These are phyloP conservation scores for Heteromyza rotundicornis DNA, from an alignment of 2,888 invertebrate species.

Conservation along the genomic window DNA sequence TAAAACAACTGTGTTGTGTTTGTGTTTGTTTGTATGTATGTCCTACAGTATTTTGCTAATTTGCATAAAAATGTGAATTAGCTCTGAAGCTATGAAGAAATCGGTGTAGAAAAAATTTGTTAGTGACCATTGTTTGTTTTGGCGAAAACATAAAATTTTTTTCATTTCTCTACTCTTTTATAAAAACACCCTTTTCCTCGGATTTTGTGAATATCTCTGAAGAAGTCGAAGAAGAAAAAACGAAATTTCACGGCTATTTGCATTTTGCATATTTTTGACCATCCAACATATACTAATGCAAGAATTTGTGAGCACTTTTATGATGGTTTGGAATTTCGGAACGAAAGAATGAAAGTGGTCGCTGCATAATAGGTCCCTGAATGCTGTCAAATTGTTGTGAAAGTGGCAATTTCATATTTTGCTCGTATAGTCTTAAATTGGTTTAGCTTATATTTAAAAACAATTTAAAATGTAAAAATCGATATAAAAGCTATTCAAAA, in stretches of 20 bases:
- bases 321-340: neutral
- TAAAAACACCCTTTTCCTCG: neutral
- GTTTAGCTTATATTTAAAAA: no score
- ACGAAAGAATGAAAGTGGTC: neutral
- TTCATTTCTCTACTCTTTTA: neutral
- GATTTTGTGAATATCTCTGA: neutral
- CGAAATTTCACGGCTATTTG: neutral
- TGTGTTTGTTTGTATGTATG: no score
- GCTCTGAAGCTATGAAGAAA: slow-evolving; percentile 6
- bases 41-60: slow-evolving; percentile 3
- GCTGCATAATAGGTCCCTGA: neutral
- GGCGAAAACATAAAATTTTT: neutral
- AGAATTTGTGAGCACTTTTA: neutral
- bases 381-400: slow-evolving; percentile 5
- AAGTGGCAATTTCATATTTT: neutral
- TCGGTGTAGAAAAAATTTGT: neutral
- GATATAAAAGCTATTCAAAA: no score
- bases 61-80: slow-evolving; percentile 16
- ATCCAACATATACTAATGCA: neutral
- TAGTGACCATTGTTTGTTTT: slow-evolving; percentile 12
- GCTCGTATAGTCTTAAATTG: no score
- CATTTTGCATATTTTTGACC: neutral
- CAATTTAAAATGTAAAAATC: no score
- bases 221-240: neutral
- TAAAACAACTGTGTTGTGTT: no score